These are phyloP conservation scores for Troides aeacus DNA, from an alignment of 2,888 invertebrate genomes.

Conservation along the genomic window DNA sequence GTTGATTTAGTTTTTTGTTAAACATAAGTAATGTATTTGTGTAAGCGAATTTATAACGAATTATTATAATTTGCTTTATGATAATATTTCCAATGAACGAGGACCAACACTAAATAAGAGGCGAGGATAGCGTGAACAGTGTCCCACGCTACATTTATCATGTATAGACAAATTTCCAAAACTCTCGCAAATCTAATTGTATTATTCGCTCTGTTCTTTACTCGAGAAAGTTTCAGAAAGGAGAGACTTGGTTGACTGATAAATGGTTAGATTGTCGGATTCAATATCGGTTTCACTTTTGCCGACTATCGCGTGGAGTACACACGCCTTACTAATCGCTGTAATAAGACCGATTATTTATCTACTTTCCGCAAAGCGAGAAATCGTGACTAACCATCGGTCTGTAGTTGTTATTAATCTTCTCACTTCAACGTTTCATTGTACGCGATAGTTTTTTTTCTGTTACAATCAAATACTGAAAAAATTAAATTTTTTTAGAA, in stretches of 20 bases:
- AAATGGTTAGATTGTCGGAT: conserved; percentile 17
- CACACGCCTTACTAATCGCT: conserved; percentile 60
- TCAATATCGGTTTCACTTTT: conserved; percentile 61
- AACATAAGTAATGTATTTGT: neutral
- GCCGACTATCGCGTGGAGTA: conserved; percentile 47
- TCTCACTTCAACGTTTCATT: neutral
- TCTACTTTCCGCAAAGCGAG: conserved; percentile 55
- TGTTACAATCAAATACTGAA: neutral
- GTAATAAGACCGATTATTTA: conserved; percentile 60
- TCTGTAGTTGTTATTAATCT: neutral
- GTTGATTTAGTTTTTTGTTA: neutral
- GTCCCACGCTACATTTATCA: conserved; percentile 3
- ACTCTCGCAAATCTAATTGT: conserved; percentile 3
- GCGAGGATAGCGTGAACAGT: conserved; percentile 5
- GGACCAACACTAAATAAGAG: neutral
- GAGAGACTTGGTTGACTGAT: conserved; percentile 16
- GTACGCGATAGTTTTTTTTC: too few relatives aligned
- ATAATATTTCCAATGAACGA: neutral
- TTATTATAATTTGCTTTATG: neutral
- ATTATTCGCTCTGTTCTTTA: conserved; percentile 17
- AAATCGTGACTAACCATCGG: conserved; percentile 36
- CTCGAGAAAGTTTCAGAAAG: conserved; percentile 25
- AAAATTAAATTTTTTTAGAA: neutral
- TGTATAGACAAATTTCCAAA: conserved; percentile 9
- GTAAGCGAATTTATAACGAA: neutral